Percentiles rank a stretch among this genome's conserved stretches.
Evolutionary conservation across 2,797 vertebrate species (phyloP).

Genomic region (Podarcis siculus): DNA sequence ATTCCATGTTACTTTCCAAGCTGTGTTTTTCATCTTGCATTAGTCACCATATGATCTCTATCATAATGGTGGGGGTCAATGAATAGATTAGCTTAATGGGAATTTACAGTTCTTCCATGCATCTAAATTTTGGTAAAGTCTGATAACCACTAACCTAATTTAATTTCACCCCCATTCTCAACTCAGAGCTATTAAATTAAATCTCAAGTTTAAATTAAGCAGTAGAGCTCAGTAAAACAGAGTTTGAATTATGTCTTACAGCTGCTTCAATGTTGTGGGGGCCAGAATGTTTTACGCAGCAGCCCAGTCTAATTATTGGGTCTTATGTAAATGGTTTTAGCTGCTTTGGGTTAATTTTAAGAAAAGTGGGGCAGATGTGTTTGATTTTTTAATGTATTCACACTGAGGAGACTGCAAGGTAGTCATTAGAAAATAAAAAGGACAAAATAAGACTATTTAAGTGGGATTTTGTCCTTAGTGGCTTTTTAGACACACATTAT

Average conservation of each 20-base stretch:
- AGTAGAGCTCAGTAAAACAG: slow-evolving; percentile 72
- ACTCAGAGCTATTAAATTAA: slow-evolving; percentile 79
- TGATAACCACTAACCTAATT: slow-evolving; percentile 84
- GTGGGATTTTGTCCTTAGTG: slow-evolving; percentile 67
- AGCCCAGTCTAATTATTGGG: slow-evolving; percentile 75
- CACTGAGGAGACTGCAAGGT: slow-evolving; percentile 75
- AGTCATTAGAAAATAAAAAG: slow-evolving; percentile 70
- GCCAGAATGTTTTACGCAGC: slow-evolving; percentile 73
- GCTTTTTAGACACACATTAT: slow-evolving; percentile 72
- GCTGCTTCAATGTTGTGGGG: slow-evolving; percentile 64
- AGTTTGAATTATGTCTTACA: slow-evolving; percentile 76
- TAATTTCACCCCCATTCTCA: slow-evolving; percentile 81
- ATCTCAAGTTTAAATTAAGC: slow-evolving; percentile 69
- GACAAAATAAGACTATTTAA: slow-evolving; percentile 74
- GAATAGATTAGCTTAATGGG: slow-evolving; percentile 99
- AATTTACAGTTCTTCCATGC: slow-evolving; percentile 99
- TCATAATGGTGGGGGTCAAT: slow-evolving; percentile 99
- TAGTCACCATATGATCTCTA: slow-evolving; percentile 99
- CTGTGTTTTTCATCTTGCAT: slow-evolving; percentile 99
- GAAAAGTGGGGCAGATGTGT: slow-evolving; percentile 65
- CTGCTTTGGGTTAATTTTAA: slow-evolving; percentile 15
- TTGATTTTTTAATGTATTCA: slow-evolving; percentile 65
- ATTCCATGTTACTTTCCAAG: slow-evolving; percentile 99
- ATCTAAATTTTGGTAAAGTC: slow-evolving; percentile 89
- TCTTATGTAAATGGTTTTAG: slow-evolving; percentile 68